Conservation (phyloP, 2,888 invertebrate species). For the Trissolcus brochymenae region DNA sequence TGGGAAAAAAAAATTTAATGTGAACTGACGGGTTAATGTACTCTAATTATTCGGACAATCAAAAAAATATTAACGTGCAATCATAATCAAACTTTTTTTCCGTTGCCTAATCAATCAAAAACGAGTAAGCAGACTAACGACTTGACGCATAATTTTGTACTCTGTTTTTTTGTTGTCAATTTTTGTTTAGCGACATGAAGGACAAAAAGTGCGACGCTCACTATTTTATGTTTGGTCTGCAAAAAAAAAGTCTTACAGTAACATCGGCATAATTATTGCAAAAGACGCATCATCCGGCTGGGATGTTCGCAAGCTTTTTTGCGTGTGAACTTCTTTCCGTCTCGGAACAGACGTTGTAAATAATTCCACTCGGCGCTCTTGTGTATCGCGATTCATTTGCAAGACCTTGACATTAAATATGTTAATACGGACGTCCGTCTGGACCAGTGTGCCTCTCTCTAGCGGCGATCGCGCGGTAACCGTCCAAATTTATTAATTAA, state of each 20-base stretch:
- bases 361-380: slow-evolving; percentile 59
- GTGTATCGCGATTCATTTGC: slow-evolving; percentile 63
- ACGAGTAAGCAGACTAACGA: too few relatives aligned
- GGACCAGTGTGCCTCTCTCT: slow-evolving; percentile 63
- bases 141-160: too few relatives aligned
- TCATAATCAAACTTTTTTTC: not conserved
- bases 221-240: not conserved
- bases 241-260: slow-evolving; percentile 18
- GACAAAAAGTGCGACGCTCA: not conserved
- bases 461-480: slow-evolving; percentile 57
- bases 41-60: not conserved
- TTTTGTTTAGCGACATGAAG: not conserved
- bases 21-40: slow-evolving; percentile 2
- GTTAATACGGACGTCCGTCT: slow-evolving; percentile 63
- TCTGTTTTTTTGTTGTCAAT: too few relatives aligned
- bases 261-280: slow-evolving; percentile 42
- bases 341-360: slow-evolving; percentile 58
- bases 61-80: not conserved
- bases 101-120: not conserved
- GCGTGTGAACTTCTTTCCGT: slow-evolving; percentile 55
- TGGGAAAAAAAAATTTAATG: slow-evolving; percentile 2
- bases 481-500: slow-evolving; percentile 54
- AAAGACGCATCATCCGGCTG: slow-evolving; percentile 42
- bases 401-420: slow-evolving; percentile 72
- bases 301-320: slow-evolving; percentile 54